Evolutionary conservation across 2,113 vertebrate genomes (phyloP).

Genomic region (Chlamydotis undulata): DNA sequence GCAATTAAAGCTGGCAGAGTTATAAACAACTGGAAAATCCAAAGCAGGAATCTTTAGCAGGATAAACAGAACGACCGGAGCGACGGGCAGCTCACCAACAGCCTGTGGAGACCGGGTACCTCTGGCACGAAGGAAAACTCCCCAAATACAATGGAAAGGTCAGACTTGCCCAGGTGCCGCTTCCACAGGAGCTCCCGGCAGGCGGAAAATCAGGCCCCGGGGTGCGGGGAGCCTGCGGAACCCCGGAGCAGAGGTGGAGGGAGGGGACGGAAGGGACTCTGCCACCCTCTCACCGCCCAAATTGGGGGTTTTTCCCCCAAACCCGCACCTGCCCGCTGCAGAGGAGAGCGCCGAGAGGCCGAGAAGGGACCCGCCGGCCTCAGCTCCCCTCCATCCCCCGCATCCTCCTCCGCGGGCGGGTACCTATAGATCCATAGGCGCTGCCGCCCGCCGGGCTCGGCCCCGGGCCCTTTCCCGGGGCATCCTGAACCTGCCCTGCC

Average conservation of each 20-base stretch:
- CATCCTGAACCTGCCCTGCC: background rate
- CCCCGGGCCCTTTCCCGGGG: background rate
- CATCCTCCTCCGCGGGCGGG: background rate
- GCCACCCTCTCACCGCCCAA: fast-evolving
- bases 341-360: background rate
- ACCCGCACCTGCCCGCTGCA: background rate
- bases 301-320: fast-evolving
- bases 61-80: background rate
- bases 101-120: fast-evolving
- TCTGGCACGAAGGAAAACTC: fast-evolving
- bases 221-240: background rate
- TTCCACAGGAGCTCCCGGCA: background rate
- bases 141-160: fast-evolving
- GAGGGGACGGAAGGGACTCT: fast-evolving
- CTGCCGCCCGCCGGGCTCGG: background rate
- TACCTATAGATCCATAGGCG: background rate
- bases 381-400: background rate
- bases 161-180: background rate
- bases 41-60: background rate
- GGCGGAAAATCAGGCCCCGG: fast-evolving
- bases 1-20: fast-evolving
- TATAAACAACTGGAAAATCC: background rate
- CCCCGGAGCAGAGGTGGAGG: background rate
- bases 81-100: fast-evolving
- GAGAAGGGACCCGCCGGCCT: background rate